Evolutionary conservation across 1,140 invertebrate species (phyloP), one percentile per base, ranked within the genome.

Genomic region (Eufriesea mexicana): DNA sequence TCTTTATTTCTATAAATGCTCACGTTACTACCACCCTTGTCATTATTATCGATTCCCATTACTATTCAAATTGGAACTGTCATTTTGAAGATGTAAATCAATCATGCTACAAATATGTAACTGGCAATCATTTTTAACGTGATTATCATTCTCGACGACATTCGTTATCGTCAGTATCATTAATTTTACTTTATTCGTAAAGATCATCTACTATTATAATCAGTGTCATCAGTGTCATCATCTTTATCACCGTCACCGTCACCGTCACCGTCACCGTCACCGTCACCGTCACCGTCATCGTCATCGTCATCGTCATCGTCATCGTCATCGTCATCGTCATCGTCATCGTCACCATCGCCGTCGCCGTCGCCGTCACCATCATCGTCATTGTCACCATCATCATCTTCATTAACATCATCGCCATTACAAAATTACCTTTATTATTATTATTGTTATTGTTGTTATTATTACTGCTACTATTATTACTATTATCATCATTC

Each of bases 1-100:
- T 87, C 62, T 80, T 89, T 78, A 88, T 86, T 90, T 87, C 78
- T 87, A 59, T 80, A 76, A 74, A 86, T 80, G 84, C 74, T 84
- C 75, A 78, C 45, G 64, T 75, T 66, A 80, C 25, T 78, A 82
- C 64, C 80, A 81, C 73, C 67, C 54, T 89, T 70, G 51, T 74
- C 47, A 61, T 79, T 55, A 73, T 75, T 76, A 61, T 79, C 9
- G 35, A 73, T 42, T 67, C 68, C 35, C 23, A 83, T 75, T 71
- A 71, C 59, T 84, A 67, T 82, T 73, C 64, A 49, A 42, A 76
- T 71, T 57, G 28, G 20, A 61, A 51, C 18, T 57, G 8, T 54
- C 7, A 64, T 35, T 77, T 35, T 59, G 9, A 80, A 25, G 20
- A 1, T 42, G 18, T 55, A 7, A 81, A 45, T 28, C 28, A 45